Conservation (phyloP, 2,113 vertebrate species). For the Hyla sarda region DNA sequence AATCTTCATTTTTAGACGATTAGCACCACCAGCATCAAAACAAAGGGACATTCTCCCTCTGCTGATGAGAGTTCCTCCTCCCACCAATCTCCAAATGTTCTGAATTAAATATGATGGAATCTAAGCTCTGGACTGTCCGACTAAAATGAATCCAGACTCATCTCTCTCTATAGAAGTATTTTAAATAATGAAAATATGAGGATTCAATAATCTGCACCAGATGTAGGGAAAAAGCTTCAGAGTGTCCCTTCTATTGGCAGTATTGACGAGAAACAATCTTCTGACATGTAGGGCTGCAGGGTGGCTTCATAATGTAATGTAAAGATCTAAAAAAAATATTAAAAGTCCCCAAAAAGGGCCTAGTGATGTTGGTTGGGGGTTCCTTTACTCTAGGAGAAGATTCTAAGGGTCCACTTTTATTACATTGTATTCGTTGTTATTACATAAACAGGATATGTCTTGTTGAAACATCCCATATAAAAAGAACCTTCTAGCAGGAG, state of each 20-base stretch:
- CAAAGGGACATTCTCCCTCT: not conserved
- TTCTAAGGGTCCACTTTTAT: no score
- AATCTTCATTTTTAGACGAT: no score
- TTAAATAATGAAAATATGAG: not conserved
- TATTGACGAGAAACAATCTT: not conserved
- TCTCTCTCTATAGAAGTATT: not conserved
- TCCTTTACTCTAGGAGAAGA: not conserved
- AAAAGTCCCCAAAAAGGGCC: no score
- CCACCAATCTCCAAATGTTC: not conserved
- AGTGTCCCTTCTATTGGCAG: not conserved
- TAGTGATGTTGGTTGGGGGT: not conserved
- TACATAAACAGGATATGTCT: no score
- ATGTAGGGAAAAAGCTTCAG: not conserved
- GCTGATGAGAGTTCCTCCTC: not conserved
- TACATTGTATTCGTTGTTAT: no score
- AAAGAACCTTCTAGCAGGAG: no score
- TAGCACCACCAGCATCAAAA: not conserved
- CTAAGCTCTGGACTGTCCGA: not conserved
- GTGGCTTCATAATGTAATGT: not conserved
- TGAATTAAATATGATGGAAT: not conserved
- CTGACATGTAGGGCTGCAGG: not conserved
- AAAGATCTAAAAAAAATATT: not conserved
- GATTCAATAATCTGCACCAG: not conserved
- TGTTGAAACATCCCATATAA: no score
- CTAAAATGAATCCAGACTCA: not conserved